phyloP scores from a whole-genome alignment of 2,888 invertebrate species.

The Brenthis ino region DNA sequence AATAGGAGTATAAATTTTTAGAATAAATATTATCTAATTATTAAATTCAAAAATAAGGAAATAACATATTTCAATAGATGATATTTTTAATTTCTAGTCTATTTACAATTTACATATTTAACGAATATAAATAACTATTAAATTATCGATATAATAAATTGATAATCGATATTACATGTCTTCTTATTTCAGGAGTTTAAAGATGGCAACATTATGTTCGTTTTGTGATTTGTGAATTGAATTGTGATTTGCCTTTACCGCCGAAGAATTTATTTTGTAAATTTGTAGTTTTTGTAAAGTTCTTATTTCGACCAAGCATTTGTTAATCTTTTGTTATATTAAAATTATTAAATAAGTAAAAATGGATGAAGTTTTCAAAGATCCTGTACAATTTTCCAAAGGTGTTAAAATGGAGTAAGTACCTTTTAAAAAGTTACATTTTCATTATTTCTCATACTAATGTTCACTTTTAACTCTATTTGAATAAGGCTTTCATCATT shows the following conservation, averaged over 20 bases:
- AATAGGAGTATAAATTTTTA: no score
- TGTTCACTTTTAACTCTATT: not conserved
- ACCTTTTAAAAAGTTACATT: not conserved
- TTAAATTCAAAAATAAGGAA: no score
- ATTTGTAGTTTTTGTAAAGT: not conserved
- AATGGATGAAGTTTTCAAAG: conserved; percentile 61
- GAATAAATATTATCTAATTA: no score
- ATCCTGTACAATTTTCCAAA: conserved; percentile 62
- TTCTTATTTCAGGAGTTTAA: not conserved
- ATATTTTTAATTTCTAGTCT: no score
- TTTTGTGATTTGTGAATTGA: no score
- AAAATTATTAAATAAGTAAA: conserved; percentile 16
- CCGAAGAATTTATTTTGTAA: not conserved
- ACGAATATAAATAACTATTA: not conserved
- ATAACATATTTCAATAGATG: no score
- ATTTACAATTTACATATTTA: no score
- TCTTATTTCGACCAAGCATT: not conserved
- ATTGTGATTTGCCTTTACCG: not conserved
- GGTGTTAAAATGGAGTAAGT: conserved; percentile 65
- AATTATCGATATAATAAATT: not conserved
- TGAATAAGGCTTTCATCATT: not conserved
- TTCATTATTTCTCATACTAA: not conserved
- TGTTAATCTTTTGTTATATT: not conserved
- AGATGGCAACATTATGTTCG: not conserved
- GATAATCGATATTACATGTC: not conserved